These are phyloP conservation scores for Parnassius glacialis DNA, from an alignment of 2,888 invertebrate genomes.

Conservation along the genomic window DNA sequence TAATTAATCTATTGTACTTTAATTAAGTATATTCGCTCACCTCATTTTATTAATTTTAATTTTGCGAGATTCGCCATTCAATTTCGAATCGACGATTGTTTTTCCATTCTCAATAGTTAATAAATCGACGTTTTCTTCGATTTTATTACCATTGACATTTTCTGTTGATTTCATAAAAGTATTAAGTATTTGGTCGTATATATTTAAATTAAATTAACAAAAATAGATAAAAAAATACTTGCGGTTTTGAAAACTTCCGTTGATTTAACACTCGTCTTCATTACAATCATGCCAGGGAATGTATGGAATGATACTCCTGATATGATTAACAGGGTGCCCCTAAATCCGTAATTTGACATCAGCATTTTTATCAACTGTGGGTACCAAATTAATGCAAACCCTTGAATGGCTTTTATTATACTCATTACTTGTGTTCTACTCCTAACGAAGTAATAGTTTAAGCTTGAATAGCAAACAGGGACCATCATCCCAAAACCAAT, in stretches of 20 bases:
- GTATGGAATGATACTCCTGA: slow-evolving; percentile 82
- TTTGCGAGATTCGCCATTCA: neutral
- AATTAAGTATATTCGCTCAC: slow-evolving; percentile 3
- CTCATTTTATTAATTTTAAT: slow-evolving; percentile 17
- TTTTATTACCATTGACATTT: slow-evolving; percentile 31
- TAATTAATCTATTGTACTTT: slow-evolving; percentile 13
- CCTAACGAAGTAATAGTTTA: slow-evolving; percentile 83
- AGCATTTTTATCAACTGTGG: slow-evolving; percentile 78
- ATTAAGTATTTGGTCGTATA: slow-evolving; percentile 14
- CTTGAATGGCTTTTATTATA: slow-evolving; percentile 81
- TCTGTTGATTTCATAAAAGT: slow-evolving; percentile 34
- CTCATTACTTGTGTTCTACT: slow-evolving; percentile 83
- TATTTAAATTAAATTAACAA: slow-evolving; percentile 25
- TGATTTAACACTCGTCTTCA: slow-evolving; percentile 60
- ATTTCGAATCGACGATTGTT: slow-evolving; percentile 3
- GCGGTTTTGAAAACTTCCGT: slow-evolving; percentile 49
- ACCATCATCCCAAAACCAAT: slow-evolving; percentile 84
- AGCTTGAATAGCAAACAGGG: slow-evolving; percentile 82
- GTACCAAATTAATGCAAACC: slow-evolving; percentile 79
- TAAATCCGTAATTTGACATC: slow-evolving; percentile 79
- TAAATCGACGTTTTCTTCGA: slow-evolving; percentile 48
- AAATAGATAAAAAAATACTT: slow-evolving; percentile 55
- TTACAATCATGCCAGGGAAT: slow-evolving; percentile 80
- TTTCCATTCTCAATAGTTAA: slow-evolving; percentile 35
- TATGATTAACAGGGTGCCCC: slow-evolving; percentile 82